A percentile compares a stretch with the other conserved stretches of the same genome.
phyloP scores from a whole-genome alignment of 2,113 vertebrate species.

The Saccopteryx leptura region DNA sequence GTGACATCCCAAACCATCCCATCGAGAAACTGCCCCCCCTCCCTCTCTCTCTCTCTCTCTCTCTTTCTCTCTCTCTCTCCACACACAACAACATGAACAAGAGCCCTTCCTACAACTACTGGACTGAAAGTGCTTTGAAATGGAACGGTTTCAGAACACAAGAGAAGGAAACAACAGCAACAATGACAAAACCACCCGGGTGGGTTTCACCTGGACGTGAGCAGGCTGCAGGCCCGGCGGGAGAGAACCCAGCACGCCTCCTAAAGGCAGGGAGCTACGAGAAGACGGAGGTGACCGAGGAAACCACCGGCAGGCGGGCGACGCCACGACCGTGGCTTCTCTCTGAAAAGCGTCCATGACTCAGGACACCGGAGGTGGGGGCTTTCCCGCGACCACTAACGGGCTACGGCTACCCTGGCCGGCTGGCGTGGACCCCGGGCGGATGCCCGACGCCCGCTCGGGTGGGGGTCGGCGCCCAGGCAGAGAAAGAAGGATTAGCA shows the following conservation, averaged over 20 bases:
- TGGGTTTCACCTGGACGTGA: conserved; percentile 89
- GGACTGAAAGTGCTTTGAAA: conserved; percentile 97
- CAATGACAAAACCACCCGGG: not conserved
- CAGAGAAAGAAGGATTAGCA: conserved; percentile 85
- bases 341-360: no score
- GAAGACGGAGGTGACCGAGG: conserved; percentile 66
- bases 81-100: conserved; percentile 80
- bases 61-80: not conserved
- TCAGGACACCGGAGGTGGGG: no score
- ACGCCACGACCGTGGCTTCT: no score
- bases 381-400: conserved; percentile 62
- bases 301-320: no score
- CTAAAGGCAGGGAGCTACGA: conserved; percentile 90
- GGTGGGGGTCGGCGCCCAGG: conserved; percentile 90
- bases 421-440: conserved; percentile 19
- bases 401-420: conserved; percentile 70
- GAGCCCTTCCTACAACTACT: conserved; percentile 87
- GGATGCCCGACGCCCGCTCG: conserved; percentile 79
- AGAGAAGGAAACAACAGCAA: not conserved
- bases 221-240: conserved; percentile 84
- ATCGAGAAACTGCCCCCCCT: conserved; percentile 73
- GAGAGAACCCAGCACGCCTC: conserved; percentile 88
- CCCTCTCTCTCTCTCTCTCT: no score
- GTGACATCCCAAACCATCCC: conserved; percentile 91
- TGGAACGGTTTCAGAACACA: conserved; percentile 94